Evolutionary conservation across 2,888 invertebrate genomes (phyloP).

Genomic region (Hyalella azteca): DNA sequence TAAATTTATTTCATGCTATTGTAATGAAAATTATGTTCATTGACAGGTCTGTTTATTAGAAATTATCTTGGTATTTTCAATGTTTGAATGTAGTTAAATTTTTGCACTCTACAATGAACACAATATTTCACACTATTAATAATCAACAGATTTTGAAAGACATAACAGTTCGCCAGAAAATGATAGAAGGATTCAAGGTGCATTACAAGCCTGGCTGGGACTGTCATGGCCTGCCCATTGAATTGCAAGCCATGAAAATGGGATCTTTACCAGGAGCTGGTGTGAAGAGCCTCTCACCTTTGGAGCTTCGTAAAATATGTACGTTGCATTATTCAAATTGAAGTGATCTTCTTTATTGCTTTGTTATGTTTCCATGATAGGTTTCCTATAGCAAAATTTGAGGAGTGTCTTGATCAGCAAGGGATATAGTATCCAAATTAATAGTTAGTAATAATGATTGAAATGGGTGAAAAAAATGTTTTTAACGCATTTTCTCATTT

Average conservation of each 20-base stretch:
- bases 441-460: neutral
- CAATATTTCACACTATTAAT: neutral
- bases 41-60: neutral
- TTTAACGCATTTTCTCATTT: no score
- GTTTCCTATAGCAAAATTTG: neutral
- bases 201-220: slow-evolving; percentile 97
- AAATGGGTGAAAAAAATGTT: neutral
- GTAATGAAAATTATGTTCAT: neutral
- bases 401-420: neutral
- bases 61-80: neutral
- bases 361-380: neutral
- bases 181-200: slow-evolving; percentile 78
- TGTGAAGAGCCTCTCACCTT: slow-evolving; percentile 62
- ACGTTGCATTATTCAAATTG: slow-evolving; percentile 43
- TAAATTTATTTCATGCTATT: neutral
- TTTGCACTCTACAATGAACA: neutral
- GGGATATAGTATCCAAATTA: neutral
- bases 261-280: slow-evolving; percentile 59
- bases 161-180: slow-evolving; percentile 80
- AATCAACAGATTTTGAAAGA: slow-evolving; percentile 87
- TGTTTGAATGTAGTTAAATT: neutral
- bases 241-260: slow-evolving; percentile 80
- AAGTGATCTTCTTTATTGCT: neutral
- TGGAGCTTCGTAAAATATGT: slow-evolving; percentile 69
- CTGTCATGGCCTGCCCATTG: slow-evolving; percentile 98